These are phyloP conservation scores for Globia sparganii DNA, from an alignment of 2,888 invertebrate species.

Conservation along the genomic window DNA sequence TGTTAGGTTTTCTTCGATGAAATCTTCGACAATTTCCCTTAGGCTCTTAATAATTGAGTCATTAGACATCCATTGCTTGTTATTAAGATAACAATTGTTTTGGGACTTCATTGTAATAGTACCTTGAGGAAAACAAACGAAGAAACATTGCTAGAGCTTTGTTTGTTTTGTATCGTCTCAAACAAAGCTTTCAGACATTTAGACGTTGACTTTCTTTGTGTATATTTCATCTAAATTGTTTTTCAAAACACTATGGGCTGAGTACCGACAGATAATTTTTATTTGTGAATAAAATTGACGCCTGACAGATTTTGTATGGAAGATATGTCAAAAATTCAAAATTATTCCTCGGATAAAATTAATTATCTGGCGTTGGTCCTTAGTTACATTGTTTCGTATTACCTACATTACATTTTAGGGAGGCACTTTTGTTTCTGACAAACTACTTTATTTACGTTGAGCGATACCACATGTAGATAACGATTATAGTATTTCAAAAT, in stretches of 20 bases:
- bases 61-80: constrained; percentile 40
- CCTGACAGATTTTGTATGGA: no score
- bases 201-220: constrained; percentile 49
- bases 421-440: constrained; percentile 14
- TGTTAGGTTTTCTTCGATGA: constrained; percentile 27
- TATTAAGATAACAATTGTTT: constrained; percentile 55
- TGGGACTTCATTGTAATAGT: constrained; percentile 26
- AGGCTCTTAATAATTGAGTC: constrained; percentile 23
- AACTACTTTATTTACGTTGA: neutral
- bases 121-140: constrained; percentile 35
- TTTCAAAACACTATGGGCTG: constrained; percentile 43
- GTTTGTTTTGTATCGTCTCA: constrained; percentile 33
- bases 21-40: constrained; percentile 25
- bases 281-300: no score
- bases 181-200: constrained; percentile 42
- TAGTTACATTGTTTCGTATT: constrained; percentile 16
- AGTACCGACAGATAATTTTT: no score
- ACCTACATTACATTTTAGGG: neutral
- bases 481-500: neutral
- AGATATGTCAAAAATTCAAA: no score
- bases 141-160: constrained; percentile 52
- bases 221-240: constrained; percentile 51
- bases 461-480: neutral
- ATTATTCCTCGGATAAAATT: no score
- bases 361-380: no score